Percentiles rank a stretch among this genome's conserved stretches.
Conservation (phyloP, 1,140 invertebrate species). For the Battus philenor region DNA sequence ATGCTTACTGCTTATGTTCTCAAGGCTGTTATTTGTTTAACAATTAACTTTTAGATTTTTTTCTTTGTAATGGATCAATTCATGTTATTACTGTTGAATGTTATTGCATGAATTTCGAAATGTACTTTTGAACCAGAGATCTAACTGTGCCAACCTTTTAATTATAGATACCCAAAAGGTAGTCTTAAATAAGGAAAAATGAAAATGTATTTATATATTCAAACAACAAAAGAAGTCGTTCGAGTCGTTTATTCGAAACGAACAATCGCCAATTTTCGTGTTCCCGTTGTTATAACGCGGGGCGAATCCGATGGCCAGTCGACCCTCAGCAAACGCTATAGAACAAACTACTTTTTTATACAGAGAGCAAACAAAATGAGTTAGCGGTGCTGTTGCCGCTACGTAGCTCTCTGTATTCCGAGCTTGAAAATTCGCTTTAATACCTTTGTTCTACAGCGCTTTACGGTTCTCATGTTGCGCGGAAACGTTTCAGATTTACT, state of each 20-base stretch:
- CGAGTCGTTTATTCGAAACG: constrained; percentile 17
- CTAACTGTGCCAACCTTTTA: too few species aligned
- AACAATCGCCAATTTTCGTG: constrained; percentile 17
- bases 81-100: too few species aligned
- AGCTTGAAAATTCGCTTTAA: constrained; percentile 67
- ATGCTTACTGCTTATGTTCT: too few species aligned
- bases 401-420: constrained; percentile 47
- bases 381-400: constrained; percentile 55
- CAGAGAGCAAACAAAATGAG: constrained; percentile 59
- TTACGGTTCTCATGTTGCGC: constrained; percentile 52
- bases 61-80: too few species aligned
- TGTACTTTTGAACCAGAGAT: too few species aligned
- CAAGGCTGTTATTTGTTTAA: too few species aligned
- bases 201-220: too few species aligned
- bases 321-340: constrained; percentile 31
- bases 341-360: constrained; percentile 66
- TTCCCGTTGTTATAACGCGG: constrained; percentile 13
- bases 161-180: too few species aligned
- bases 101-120: too few species aligned
- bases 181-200: too few species aligned
- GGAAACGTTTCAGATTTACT: constrained; percentile 48
- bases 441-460: constrained; percentile 67
- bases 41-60: too few species aligned
- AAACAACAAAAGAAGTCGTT: too few species aligned
- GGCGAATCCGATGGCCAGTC: constrained; percentile 2